Conservation (phyloP, 35 echinoderm and acorn worm genomes). For the Amphiura filiformis region DNA sequence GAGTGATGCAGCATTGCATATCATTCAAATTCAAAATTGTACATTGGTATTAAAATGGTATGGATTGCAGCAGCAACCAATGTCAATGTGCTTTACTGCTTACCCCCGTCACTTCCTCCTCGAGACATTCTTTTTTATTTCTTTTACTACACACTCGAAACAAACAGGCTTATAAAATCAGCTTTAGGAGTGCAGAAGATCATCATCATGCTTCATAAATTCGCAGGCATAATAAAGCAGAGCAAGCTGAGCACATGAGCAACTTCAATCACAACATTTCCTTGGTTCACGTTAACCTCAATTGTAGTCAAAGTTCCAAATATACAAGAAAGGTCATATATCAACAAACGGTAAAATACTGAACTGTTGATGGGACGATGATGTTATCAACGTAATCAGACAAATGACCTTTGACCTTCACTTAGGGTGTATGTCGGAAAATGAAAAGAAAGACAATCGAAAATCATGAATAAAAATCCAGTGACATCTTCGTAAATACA, state of each 20-base stretch:
- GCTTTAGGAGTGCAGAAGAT: not conserved
- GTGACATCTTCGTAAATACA: not conserved
- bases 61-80: too few relatives aligned
- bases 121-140: slow-evolving; percentile 22
- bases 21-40: too few relatives aligned
- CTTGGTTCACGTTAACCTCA: too few relatives aligned
- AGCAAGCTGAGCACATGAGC: not conserved
- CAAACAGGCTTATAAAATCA: not conserved
- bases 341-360: not conserved
- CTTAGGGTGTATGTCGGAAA: not conserved
- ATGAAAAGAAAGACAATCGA: not conserved
- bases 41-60: too few relatives aligned
- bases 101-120: slow-evolving; percentile 28
- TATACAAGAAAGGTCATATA: not conserved
- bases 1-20: too few relatives aligned
- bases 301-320: too few relatives aligned
- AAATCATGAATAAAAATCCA: not conserved
- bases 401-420: not conserved
- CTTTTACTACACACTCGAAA: not conserved
- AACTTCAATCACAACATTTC: not conserved
- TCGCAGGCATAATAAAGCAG: not conserved
- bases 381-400: not conserved
- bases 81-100: too few relatives aligned
- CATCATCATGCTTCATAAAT: not conserved
- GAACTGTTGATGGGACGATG: not conserved